Evolutionary conservation across 2,797 vertebrate genomes (phyloP).

Genomic region (Muraenolepis orangiensis): DNA sequence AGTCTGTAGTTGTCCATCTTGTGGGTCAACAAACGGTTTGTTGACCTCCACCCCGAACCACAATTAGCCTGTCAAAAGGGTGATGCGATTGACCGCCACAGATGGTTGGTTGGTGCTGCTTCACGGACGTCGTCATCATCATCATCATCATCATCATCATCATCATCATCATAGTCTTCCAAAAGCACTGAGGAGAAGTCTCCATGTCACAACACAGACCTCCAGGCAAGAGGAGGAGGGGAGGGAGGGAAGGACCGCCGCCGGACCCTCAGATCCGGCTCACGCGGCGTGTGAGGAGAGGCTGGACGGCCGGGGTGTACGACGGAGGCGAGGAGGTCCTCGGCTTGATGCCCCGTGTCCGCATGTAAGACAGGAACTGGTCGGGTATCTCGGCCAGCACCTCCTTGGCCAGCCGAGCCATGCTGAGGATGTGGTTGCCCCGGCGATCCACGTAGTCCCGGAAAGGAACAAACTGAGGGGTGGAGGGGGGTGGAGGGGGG

Average conservation of each 20-base stretch:
- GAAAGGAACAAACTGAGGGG: conserved; percentile 91
- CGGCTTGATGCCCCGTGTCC: conserved; percentile 93
- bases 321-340: conserved; percentile 84
- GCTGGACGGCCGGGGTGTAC: conserved; percentile 74
- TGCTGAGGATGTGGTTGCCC: conserved; percentile 93
- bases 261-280: conserved; percentile 83
- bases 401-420: conserved; percentile 94
- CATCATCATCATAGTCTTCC: not conserved
- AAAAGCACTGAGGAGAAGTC: conserved; percentile 5
- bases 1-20: not conserved
- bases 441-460: conserved; percentile 92
- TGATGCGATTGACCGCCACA: not conserved
- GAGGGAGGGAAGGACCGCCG: conserved; percentile 3
- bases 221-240: conserved; percentile 33
- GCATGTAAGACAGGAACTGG: conserved; percentile 97
- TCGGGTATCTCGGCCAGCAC: conserved; percentile 95
- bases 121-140: not conserved
- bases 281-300: conserved; percentile 76
- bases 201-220: conserved; percentile 37
- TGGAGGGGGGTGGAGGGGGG: not conserved
- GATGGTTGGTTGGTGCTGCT: not conserved
- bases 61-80: not conserved
- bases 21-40: conserved; percentile 4
- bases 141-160: too few relatives aligned
- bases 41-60: not conserved